Evolutionary conservation across 2,113 vertebrate species (phyloP).

Genomic region (Lycaon pictus): DNA sequence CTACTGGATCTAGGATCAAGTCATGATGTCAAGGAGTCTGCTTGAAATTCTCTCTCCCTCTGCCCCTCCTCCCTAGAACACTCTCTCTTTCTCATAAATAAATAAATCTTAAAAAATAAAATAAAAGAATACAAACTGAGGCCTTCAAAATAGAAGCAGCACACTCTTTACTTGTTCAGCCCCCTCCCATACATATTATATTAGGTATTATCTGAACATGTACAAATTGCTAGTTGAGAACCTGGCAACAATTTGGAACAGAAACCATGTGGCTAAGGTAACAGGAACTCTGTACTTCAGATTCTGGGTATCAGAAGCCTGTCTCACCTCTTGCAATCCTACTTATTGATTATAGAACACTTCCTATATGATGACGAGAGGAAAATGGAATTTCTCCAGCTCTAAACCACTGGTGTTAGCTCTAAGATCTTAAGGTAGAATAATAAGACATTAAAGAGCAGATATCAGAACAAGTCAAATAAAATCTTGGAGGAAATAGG

Average conservation of each 20-base stretch:
- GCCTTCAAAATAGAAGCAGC: background rate
- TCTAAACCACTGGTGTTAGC: background rate
- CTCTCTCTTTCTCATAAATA: background rate
- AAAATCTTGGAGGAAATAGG: background rate
- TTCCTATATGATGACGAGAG: background rate
- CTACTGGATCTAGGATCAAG: background rate
- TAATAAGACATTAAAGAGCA: background rate
- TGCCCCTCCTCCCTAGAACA: background rate
- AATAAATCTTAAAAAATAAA: background rate
- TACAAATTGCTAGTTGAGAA: background rate
- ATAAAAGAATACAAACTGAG: background rate
- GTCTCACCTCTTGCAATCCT: background rate
- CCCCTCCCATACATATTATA: accelerated
- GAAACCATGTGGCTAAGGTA: background rate
- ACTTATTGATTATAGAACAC: background rate
- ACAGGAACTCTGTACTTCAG: background rate
- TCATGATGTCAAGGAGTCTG: background rate
- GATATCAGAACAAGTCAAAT: background rate
- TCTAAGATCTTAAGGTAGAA: background rate
- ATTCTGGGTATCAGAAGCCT: background rate
- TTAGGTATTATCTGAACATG: background rate
- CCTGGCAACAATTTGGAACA: background rate
- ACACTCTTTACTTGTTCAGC: background rate
- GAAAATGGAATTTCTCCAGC: background rate
- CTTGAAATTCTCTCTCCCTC: background rate